A percentile compares a stretch with the other conserved stretches of the same genome.
Conservation (phyloP, 2,797 vertebrate species). For the Mastacembelus armatus region DNA sequence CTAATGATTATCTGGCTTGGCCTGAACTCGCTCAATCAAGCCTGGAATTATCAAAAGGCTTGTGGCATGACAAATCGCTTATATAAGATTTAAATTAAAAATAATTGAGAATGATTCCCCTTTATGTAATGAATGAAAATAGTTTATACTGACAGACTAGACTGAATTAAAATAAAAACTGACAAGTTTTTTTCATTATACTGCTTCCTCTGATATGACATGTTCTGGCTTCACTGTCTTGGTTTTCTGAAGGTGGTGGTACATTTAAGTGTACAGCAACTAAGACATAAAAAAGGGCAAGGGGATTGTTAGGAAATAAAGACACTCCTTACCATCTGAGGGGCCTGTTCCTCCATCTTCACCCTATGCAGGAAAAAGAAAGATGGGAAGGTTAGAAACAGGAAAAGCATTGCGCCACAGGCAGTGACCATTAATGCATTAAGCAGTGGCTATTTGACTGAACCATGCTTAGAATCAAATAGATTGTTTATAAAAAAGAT, state of each 20-base stretch:
- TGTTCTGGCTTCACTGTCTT: not conserved
- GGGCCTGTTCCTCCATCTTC: conserved; percentile 74
- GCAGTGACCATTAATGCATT: no score
- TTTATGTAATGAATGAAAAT: conserved; percentile 12
- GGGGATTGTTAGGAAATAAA: not conserved
- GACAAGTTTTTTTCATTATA: conserved; percentile 4
- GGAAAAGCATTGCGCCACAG: no score
- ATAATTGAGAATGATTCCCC: conserved; percentile 2
- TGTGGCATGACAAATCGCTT: conserved; percentile 13
- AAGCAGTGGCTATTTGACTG: not conserved
- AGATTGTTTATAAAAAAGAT: not conserved
- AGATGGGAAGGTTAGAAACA: not conserved
- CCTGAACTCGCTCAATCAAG: conserved; percentile 13
- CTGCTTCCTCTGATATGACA: not conserved
- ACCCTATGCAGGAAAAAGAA: conserved; percentile 56
- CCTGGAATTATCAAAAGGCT: conserved; percentile 10
- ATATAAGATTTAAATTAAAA: conserved; percentile 20
- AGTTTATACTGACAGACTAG: not conserved
- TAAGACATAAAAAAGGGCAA: no score
- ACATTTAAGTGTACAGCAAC: no score
- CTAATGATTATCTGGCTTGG: not conserved
- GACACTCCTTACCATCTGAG: conserved; percentile 69
- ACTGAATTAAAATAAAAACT: not conserved
- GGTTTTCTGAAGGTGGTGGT: not conserved
- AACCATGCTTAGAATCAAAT: not conserved